Evolutionary conservation across 2,888 invertebrate genomes (phyloP).

Genomic region (Theristus sp.): DNA sequence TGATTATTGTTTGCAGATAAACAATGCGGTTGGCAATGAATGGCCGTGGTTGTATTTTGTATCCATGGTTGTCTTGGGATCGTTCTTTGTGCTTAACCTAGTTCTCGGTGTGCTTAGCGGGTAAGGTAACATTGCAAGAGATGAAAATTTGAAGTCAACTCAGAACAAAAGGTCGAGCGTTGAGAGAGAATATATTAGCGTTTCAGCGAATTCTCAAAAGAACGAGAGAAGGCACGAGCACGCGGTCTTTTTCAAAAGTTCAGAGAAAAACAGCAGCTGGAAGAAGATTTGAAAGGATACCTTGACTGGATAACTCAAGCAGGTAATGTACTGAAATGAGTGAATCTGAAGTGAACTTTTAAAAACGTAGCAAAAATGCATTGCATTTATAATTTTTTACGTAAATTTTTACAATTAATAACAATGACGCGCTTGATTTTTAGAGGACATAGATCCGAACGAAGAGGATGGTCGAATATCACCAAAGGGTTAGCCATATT

Average conservation of each 20-base stretch:
- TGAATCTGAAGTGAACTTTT: too few species aligned
- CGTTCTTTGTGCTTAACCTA: conserved; percentile 98
- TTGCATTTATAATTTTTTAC: too few species aligned
- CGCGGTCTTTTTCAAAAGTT: conserved; percentile 95
- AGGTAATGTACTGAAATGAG: too few species aligned
- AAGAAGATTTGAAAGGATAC: conserved; percentile 90
- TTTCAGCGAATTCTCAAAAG: conserved; percentile 88
- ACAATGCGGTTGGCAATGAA: conserved; percentile 26
- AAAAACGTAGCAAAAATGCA: too few species aligned
- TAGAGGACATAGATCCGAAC: background rate
- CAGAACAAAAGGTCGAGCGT: too few species aligned
- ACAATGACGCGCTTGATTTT: too few species aligned
- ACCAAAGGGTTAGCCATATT: too few species aligned
- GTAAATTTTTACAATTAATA: too few species aligned
- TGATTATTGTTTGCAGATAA: too few species aligned
- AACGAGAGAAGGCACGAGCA: conserved; percentile 96
- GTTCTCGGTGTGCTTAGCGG: conserved; percentile 46
- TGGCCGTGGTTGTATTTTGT: conserved; percentile 89
- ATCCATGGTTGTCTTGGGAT: conserved; percentile 94
- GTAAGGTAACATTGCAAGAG: background rate
- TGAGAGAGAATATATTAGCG: too few species aligned
- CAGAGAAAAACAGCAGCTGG: conserved; percentile 89
- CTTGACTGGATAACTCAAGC: conserved; percentile 99
- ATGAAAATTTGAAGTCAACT: too few species aligned
- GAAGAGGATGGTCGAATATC: background rate